A percentile compares a stretch with the other conserved stretches of the same genome.
Conservation (phyloP, 2,888 invertebrate species). For the Lochmaea capreae region DNA sequence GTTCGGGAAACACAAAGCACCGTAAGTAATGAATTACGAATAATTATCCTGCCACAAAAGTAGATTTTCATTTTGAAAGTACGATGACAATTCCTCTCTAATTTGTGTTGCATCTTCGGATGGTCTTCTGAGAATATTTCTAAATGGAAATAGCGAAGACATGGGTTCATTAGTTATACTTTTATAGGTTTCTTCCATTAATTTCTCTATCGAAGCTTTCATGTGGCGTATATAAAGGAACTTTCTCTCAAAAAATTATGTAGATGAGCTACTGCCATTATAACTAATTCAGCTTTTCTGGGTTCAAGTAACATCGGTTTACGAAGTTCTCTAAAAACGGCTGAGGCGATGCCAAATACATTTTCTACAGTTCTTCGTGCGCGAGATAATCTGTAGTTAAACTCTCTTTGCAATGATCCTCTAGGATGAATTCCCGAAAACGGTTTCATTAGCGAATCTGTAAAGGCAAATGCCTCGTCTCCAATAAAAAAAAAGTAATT, state of each 20-base stretch:
- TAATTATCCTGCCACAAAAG: conserved; percentile 48
- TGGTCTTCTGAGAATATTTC: too few relatives aligned
- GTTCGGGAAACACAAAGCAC: conserved; percentile 24
- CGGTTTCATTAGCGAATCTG: conserved; percentile 45
- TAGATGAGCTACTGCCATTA: conserved; percentile 45
- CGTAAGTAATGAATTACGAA: conserved; percentile 18
- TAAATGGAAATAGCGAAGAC: conserved; percentile 42
- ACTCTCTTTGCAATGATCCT: conserved; percentile 46
- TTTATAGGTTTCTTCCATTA: conserved; percentile 46
- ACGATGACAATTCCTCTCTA: conserved; percentile 46
- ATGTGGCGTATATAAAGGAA: conserved; percentile 44
- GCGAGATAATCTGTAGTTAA: conserved; percentile 40
- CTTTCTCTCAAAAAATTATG: conserved; percentile 51
- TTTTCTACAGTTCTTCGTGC: background rate
- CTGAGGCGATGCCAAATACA: conserved; percentile 31
- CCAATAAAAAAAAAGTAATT: conserved; percentile 51
- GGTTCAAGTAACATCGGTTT: too few relatives aligned
- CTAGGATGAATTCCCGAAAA: conserved; percentile 37
- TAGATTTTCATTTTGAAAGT: conserved; percentile 46
- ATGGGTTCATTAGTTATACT: conserved; percentile 36
- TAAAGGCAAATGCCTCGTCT: conserved; percentile 49
- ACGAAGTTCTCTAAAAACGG: conserved; percentile 45
- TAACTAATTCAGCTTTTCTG: conserved; percentile 42
- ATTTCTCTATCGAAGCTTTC: conserved; percentile 45
- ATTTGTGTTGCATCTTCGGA: conserved; percentile 33